Percentiles rank a stretch among this genome's conserved stretches.
phyloP scores from a whole-genome alignment of 2,888 invertebrate genomes.

The Ormyrus labotus region DNA sequence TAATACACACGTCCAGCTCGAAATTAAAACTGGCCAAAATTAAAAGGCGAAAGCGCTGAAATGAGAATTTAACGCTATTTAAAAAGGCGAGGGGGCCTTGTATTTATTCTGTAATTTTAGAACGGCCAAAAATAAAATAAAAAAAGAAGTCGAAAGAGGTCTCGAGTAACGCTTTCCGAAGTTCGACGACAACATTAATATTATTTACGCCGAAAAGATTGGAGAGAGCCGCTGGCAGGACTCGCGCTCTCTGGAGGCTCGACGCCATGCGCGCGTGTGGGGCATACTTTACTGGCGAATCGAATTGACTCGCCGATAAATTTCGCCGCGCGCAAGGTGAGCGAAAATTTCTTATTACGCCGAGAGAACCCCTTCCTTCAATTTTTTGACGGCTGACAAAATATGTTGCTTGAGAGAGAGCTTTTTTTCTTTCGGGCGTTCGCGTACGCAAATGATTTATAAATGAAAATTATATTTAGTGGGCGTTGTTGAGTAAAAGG shows the following conservation, averaged over 20 bases:
- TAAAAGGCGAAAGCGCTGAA: slow-evolving; percentile 17
- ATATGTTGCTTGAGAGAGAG: not conserved
- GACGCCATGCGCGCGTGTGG: slow-evolving; percentile 19
- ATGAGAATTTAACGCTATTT: slow-evolving; percentile 40
- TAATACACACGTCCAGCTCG: too few species aligned
- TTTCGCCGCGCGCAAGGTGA: slow-evolving; percentile 37
- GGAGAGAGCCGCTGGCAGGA: slow-evolving; percentile 14
- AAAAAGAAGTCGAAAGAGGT: too few species aligned
- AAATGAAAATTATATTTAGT: too few species aligned
- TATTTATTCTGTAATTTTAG: not conserved
- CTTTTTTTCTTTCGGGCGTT: too few species aligned
- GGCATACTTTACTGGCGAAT: slow-evolving; percentile 42
- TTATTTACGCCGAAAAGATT: slow-evolving; percentile 52
- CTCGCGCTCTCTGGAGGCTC: not conserved
- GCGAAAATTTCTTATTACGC: not conserved
- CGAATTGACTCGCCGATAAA: slow-evolving; percentile 47
- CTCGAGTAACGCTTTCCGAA: not conserved
- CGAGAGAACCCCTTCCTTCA: not conserved
- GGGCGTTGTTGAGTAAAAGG: too few species aligned
- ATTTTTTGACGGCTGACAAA: slow-evolving; percentile 22
- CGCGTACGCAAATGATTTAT: too few species aligned
- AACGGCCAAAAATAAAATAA: too few species aligned
- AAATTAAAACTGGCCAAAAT: not conserved
- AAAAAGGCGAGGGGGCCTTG: slow-evolving; percentile 14
- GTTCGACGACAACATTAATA: slow-evolving; percentile 28